These are phyloP conservation scores for Pygoscelis adeliae DNA, from an alignment of 2,113 vertebrate genomes.

Conservation along the genomic window DNA sequence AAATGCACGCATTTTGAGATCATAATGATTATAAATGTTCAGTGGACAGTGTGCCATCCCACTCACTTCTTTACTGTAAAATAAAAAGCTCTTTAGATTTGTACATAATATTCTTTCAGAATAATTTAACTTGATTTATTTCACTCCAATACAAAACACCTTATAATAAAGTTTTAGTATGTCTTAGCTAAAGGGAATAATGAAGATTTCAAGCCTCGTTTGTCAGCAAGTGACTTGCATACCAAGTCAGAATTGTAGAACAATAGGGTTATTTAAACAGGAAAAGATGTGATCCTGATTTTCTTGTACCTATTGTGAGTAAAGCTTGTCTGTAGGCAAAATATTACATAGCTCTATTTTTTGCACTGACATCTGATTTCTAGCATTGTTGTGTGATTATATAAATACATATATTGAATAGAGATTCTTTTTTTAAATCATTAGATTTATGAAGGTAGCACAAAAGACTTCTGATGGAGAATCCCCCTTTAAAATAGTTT, in stretches of 20 bases:
- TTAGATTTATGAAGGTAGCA: neutral
- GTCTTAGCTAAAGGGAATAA: slow-evolving; percentile 23
- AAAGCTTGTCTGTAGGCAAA: neutral
- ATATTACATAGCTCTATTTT: neutral
- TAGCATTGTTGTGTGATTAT: neutral
- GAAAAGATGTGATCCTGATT: slow-evolving; percentile 18
- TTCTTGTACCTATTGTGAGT: slow-evolving; percentile 10
- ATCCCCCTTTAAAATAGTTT: neutral
- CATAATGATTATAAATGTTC: neutral
- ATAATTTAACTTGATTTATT: slow-evolving; percentile 35
- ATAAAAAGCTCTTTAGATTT: neutral
- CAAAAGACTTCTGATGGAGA: neutral
- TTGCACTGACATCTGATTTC: neutral
- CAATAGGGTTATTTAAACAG: slow-evolving; percentile 13
- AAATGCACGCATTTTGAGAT: neutral
- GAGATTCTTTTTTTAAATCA: neutral
- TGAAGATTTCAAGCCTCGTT: slow-evolving; percentile 27
- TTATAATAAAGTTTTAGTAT: neutral
- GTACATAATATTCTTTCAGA: neutral
- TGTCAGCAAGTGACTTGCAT: slow-evolving; percentile 1
- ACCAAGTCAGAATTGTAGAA: slow-evolving; percentile 9
- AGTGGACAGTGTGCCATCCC: neutral
- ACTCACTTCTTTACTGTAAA: neutral
- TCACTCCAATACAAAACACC: neutral
- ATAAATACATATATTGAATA: neutral